phyloP scores from a whole-genome alignment of 2,888 invertebrate species.

The Caenorhabditis wallacei region DNA sequence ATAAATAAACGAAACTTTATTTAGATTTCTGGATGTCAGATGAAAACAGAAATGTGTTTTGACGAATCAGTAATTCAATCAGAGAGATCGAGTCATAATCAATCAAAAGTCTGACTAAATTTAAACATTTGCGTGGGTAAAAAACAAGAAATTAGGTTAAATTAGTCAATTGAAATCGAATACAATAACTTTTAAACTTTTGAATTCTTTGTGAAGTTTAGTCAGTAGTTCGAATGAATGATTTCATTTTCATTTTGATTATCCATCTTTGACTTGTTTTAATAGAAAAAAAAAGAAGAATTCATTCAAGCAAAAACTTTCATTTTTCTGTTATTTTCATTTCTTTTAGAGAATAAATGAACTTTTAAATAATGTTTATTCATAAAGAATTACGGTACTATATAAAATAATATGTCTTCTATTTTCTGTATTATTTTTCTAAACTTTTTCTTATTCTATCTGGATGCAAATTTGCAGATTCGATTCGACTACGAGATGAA shows the following conservation, averaged over 20 bases:
- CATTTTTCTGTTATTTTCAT: background rate
- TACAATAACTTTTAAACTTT: background rate
- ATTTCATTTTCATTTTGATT: background rate
- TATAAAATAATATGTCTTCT: too few species aligned
- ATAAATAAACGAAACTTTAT: background rate
- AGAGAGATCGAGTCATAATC: slow-evolving; percentile 18
- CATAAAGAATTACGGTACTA: too few species aligned
- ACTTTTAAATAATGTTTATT: too few species aligned
- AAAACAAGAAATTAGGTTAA: background rate
- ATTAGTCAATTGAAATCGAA: background rate
- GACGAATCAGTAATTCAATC: slow-evolving; percentile 18
- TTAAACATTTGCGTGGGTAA: background rate
- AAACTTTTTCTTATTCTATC: too few species aligned
- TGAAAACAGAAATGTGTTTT: slow-evolving; percentile 14
- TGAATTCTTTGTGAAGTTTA: too few species aligned
- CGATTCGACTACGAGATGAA: background rate
- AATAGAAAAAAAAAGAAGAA: background rate
- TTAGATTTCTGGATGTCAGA: slow-evolving; percentile 19
- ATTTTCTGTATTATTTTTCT: too few species aligned
- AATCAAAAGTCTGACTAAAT: slow-evolving; percentile 25
- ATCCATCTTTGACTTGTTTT: background rate
- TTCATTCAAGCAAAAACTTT: background rate
- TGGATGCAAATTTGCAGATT: too few species aligned
- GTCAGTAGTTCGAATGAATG: background rate
- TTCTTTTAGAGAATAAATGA: background rate